Percentiles rank a stretch among this genome's conserved stretches.
Evolutionary conservation across 2,113 vertebrate genomes (phyloP).

Genomic region (Pontoporia blainvillei): DNA sequence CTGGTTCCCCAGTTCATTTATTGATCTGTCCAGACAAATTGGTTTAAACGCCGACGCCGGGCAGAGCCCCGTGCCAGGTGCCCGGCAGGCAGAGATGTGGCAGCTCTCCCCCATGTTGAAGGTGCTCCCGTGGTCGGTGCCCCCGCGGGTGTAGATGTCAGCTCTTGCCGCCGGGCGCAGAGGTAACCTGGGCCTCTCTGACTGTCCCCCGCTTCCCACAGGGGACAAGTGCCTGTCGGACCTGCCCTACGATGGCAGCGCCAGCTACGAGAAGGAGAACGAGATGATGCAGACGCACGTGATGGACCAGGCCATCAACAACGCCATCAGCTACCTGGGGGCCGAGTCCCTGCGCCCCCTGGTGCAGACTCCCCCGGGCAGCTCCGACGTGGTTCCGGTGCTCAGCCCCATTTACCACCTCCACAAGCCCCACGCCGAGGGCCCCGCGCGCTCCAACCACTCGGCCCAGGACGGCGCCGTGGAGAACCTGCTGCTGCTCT

Average conservation of each 20-base stretch:
- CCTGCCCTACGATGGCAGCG: constrained; percentile 87
- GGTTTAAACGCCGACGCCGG: rapidly evolving
- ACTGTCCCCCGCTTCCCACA: constrained; percentile 74
- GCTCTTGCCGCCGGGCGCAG: rapidly evolving
- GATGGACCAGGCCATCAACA: constrained; percentile 99
- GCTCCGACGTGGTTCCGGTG: constrained; percentile 85
- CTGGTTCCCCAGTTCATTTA: not conserved
- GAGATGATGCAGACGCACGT: constrained; percentile 96
- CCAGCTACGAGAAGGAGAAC: constrained; percentile 86
- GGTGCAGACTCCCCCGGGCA: constrained; percentile 92
- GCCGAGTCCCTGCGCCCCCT: constrained; percentile 96
- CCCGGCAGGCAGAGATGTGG: rapidly evolving
- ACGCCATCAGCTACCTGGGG: constrained; percentile 96
- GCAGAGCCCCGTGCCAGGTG: not conserved
- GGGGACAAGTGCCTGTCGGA: constrained; percentile 95
- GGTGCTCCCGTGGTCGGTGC: not conserved
- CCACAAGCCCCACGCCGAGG: constrained; percentile 86
- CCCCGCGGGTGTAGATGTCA: rapidly evolving
- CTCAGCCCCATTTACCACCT: constrained; percentile 90
- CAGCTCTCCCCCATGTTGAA: not conserved
- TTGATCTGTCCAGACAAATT: not conserved
- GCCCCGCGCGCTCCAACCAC: constrained; percentile 77
- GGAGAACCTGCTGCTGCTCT: constrained; percentile 95
- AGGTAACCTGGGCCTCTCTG: not conserved
- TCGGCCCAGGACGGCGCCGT: constrained; percentile 92